phyloP scores from a whole-genome alignment of 2,888 invertebrate species.

The Latrodectus hesperus region DNA sequence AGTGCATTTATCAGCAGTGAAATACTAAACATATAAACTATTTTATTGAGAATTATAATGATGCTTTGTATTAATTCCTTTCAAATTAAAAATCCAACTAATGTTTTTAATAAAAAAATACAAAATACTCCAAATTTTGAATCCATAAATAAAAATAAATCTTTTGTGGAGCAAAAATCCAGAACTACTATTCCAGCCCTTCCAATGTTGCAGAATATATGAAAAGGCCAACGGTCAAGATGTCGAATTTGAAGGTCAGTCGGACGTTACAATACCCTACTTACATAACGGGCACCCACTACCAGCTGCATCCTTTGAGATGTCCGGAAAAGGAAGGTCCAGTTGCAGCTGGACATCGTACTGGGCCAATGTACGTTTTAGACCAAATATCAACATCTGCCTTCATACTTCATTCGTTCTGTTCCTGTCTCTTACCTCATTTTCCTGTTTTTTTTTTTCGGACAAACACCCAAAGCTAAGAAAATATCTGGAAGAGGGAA shows the following conservation, averaged over 20 bases:
- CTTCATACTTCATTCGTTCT: neutral
- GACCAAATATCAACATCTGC: neutral
- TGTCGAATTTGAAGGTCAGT: neutral
- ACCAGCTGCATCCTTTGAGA: slow-evolving; percentile 2
- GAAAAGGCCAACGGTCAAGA: neutral
- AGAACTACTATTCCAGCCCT: no score
- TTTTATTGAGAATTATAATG: no score
- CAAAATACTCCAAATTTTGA: no score
- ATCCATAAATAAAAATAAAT: no score
- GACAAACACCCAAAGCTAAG: slow-evolving; percentile 37
- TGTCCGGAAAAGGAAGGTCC: neutral
- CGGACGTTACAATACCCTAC: slow-evolving; percentile 26
- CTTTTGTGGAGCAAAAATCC: no score
- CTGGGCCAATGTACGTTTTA: neutral
- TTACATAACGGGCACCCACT: neutral
- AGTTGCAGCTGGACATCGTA: neutral
- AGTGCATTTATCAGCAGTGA: no score
- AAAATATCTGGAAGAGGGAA: slow-evolving; percentile 16
- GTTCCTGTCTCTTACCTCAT: slow-evolving; percentile 1
- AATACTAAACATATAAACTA: no score
- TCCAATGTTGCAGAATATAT: no score
- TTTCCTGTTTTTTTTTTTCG: neutral
- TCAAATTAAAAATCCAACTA: no score
- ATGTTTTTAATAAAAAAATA: no score
- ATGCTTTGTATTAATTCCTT: no score